Evolutionary conservation across 2,113 vertebrate genomes (phyloP), one percentile per base, ranked within the genome.

Genomic region (Chascanopsetta lugubris): DNA sequence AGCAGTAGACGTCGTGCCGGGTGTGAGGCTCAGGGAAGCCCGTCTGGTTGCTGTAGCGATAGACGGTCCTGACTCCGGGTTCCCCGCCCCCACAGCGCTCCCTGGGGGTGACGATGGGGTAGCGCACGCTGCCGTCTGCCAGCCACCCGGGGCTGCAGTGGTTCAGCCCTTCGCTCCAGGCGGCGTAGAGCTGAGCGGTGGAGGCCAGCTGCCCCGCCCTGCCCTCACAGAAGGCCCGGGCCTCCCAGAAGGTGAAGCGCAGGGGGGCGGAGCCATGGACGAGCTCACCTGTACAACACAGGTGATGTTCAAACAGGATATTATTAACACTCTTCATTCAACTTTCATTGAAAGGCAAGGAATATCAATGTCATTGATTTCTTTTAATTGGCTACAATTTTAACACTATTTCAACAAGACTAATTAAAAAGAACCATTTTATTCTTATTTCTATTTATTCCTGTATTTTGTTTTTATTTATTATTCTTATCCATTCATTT

Each of bases 141-240:
- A 99, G 87, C 96, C 97, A 99, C 13, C 97, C 97, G 0, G 96
- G 95, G 80, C 90, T 96, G 88, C 96, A 98, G 84, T 93, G 92
- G 62, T 97, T 93, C 80, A 98, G 83, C 10, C 96, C 97, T 0
- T 91, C 90, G 0, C 84, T 95, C 96, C 96, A 98, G 11, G 96
- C 96, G 0, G 94, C 94, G 1, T 97, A 96, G 0, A 99, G 91
- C 87, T 99, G 95, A 48, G 94, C 94, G 0, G 95, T 93, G 20
- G 90, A 93, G 8, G 96, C 95, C 13, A 99, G 87, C 61, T 88
- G 83, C 0, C 94, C 90, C 0, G 92, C 94, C 9, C 90, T 84
- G 2, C 77, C 88, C 80, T 61, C 80, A 73, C 97, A 98, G 60
- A 86, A 93, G 0, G 50, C 85, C 25, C 34, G 89, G 0, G 95